Base-by-base conservation (phyloP, 1,140 invertebrate genomes). In the Calosoma granatense region DNA sequence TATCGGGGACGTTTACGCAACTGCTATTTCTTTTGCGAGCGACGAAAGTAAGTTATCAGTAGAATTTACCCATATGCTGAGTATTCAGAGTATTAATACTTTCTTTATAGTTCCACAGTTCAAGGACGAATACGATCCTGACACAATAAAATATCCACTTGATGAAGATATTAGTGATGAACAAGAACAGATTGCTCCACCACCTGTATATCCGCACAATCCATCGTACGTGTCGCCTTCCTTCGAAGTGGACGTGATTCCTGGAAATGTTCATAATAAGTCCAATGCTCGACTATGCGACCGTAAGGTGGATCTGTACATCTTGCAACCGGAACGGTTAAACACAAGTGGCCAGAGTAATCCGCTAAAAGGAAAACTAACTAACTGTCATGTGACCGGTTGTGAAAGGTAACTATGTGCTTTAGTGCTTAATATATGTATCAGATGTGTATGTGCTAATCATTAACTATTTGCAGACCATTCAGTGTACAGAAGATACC, bases 401-500 rank as follows among this genome's bases (percentile, higher is more conserved):
- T 94, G 92, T 69, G 90, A 92, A 72, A 87, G 90, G 87, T 90
- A 74, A 71, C 61, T 59, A 26, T 58, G 43, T 43, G n/a, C 9
- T 26, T 17, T 2, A 54, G 14, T 54, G 12, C 39, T 30, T 36
- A 20, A 30, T 3, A 19, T 20, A 14, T 55, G 15, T 2, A 20
- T 9, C 20, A 54, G 55, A 9, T 56, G 53, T 12, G 6, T 9
- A 53, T 56, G 56, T 59, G 20, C 22, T 22, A 36, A 47, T 14
- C 12, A 20, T 39, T 26, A 14, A 23, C 11, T 20, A 60, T 56
- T 57, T 64, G 2, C 72, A 92, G 89, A 61, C 90, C 90, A 12
- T 95, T 94, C 73, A 94, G 91, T 71, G 90, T 94, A 11, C 91
- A 94, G 67, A 92, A 92, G 74, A 91, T 94, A 63, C 89, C 85